Base-by-base conservation (phyloP, 53 echinoderm and acorn worm genomes). In the Luidia sarsii region DNA sequence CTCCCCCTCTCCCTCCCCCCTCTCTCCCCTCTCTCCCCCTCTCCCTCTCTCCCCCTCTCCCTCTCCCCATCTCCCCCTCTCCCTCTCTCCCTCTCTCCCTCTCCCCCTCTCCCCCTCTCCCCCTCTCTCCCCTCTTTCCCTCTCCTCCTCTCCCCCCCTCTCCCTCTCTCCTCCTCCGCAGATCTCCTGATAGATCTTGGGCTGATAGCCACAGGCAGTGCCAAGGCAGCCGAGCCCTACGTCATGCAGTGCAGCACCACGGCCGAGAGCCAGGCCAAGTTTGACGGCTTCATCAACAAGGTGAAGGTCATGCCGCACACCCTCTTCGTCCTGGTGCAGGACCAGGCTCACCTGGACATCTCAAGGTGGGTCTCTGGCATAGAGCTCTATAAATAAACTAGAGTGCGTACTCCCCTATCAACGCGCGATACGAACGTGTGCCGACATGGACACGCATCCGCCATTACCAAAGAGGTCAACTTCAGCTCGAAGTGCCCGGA, bases 241-340 rank as follows among this genome's bases (percentile, higher is more conserved):
- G 86, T 96, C 45, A 95, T 95, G 90, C 90, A 83, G 71, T 93
- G 88, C 49, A 93, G 90, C 57, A 88, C 57, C 39, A 77, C 81
- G 32, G 49, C 79, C 32, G 86, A 85, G 34, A 96, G 65, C 75
- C 92, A 93, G 56, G 55, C 88, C 86, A 90, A 93, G 65, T 96
- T 90, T 90, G 96, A 96, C 34, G 32, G 80, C 48, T 90, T 96
- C 30, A 23, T 92, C 32, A 88, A 70, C 62, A 90, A 87, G 33
- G 92, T 96, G 32, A 90, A 90, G 39, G 77, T 85, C 33, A 88
- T 85, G 79, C 93, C 92, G 20, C 90, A 96, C 52, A 96, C 96
- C 14, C 71, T 96, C 57, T 96, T 92, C 67, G 96, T 96, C 32
- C 72, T 96, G 22, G 72, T 96, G 22, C 96, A 93, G 29, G 96